Percentiles rank a stretch among this genome's conserved stretches.
Conservation (phyloP, 2,797 vertebrate genomes). For the Tokudaia muenninki region DNA sequence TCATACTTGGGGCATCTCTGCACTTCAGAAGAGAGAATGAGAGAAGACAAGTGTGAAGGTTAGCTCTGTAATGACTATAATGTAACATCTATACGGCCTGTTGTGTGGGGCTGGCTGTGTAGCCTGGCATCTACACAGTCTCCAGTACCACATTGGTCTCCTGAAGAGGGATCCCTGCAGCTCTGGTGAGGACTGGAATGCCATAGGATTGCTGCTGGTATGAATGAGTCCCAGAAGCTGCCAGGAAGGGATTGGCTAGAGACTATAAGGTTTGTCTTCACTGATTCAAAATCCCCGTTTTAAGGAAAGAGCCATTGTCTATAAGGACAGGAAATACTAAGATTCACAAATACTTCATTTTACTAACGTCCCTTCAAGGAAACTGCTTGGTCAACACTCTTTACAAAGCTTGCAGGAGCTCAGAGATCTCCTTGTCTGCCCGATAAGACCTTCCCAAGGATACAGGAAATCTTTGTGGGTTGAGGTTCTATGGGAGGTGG, state of each 20-base stretch:
- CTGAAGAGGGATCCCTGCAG: neutral
- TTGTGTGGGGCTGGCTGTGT: neutral
- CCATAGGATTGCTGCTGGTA: accelerated
- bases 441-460: neutral
- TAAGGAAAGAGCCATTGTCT: constrained; percentile 69
- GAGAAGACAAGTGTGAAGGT: neutral
- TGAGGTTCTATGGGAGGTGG: neutral
- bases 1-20: neutral
- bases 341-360: constrained; percentile 44
- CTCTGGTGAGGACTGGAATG: accelerated
- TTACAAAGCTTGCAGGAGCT: neutral
- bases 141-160: neutral
- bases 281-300: neutral
- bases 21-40: neutral
- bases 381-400: neutral
- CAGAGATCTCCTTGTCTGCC: neutral
- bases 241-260: neutral
- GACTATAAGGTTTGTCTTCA: constrained; percentile 31
- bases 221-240: neutral
- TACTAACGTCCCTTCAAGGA: constrained; percentile 20
- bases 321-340: constrained; percentile 44
- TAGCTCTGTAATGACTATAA: too few species aligned
- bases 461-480: neutral
- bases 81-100: neutral
- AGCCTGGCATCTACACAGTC: neutral